Evolutionary conservation across 1,140 invertebrate species (phyloP), one percentile per base, ranked within the genome.

Genomic region (Caerostris darwini): DNA sequence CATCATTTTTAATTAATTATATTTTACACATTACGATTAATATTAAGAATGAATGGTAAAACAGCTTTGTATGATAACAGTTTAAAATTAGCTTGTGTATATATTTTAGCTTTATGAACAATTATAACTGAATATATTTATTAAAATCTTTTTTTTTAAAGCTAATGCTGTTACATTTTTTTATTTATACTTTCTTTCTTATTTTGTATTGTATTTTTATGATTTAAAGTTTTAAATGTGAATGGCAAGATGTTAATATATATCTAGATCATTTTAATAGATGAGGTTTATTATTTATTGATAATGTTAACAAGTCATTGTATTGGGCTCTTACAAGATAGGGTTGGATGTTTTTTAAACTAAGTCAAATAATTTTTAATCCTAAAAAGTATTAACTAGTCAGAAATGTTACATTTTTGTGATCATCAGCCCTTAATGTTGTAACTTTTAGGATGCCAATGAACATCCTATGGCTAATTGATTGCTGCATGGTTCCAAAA

Each of bases 331-430:
- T 83, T 58, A 83, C 14, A 57, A 83, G 56, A 77, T 77, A 77
- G 34, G 10, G 5, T 77, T 53, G 71, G 17, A 58, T 83, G 54
- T 83, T 83, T 34, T 83, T 83, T 12, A 56, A 82, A 54, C 82
- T 83, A 83, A 83, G 82, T 83, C 82, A 83, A 50, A 77, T 83
- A 54, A 83, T 58, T 83, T 83, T 83, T 83, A 57, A 57, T 83
- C 82, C 54, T 83, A n/a, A n/a, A 56, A 83, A 58, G 54, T 83
- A 83, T 83, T 56, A 57, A 83, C 82, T 83, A 83, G 82, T 83
- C 82, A 83, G 54, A 57, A 58, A 83, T 83, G 54, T 57, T 34
- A 57, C 14, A 57, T 58, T 83, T 56, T 83, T 83, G 82, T 83
- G 82, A 83, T 83, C 61, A 64, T 17, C 54, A 77, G 71, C 53